Base-by-base conservation (phyloP, 2,797 vertebrate genomes). In the Pygocentrus nattereri region DNA sequence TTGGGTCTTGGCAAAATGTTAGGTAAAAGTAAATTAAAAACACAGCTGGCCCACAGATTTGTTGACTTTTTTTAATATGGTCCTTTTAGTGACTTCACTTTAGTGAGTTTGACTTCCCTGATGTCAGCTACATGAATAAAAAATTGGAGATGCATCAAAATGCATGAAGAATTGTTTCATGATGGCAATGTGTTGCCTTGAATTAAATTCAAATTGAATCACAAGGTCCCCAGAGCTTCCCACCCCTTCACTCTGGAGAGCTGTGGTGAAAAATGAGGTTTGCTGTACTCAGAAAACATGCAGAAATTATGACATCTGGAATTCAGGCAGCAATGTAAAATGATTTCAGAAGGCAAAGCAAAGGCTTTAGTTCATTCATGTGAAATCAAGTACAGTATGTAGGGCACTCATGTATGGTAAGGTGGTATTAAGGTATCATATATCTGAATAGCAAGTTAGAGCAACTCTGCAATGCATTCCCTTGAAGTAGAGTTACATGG, bases 251-350 rank as follows among this genome's bases (percentile, higher is more conserved):
- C n/a, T n/a, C n/a, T n/a, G 30, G 61, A 27, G 30, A 18, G 41
- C 25, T 49, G 65, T 25, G 23, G 25, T 25, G 27, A 70, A 31
- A n/a, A 65, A 10, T 8, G 30, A 64, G 61, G 5, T 34, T 31
- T 18, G 30, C 34, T 65, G 12, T 69, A 15, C 38, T n/a, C n/a
- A 56, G 71, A 38, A 38, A 56, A 58, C 71, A 58, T 73, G 70
- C 67, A 73, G 70, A n/a, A 21, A 13, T 73, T 49, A 74, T 74
- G 31, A 34, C 49, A 13, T 34, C 19, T 54, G 31, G 52, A 49
- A 27, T 23, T 23, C 18, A 56, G 50, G 30, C 50, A 58, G 30
- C 58, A 19, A 31, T 10, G 56, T 58, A 30, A 54, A 56, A 50
- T 34, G 50, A 30, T 56, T 38, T 23, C 15, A 23, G 11, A 69